Percentiles rank a stretch among this genome's conserved stretches.
Evolutionary conservation across 2,888 invertebrate genomes (phyloP).

Genomic region (Lycia hirtaria): DNA sequence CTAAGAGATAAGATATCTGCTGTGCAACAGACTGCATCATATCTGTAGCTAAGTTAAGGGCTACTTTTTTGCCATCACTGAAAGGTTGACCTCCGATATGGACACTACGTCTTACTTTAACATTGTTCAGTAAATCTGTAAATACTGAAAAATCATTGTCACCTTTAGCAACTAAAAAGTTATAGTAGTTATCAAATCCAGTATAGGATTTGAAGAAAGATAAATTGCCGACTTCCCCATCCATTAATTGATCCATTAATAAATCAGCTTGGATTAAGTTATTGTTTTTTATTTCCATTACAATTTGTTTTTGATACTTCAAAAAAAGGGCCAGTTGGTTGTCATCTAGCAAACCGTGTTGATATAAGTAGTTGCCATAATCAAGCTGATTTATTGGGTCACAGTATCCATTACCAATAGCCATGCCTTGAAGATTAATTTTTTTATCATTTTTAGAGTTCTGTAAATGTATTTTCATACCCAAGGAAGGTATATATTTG

Average conservation of each 20-base stretch:
- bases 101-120: slow-evolving; percentile 77
- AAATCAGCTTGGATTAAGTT: slow-evolving; percentile 89
- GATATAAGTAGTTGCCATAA: slow-evolving; percentile 80
- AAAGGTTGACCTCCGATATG: slow-evolving; percentile 87
- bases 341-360: slow-evolving; percentile 82
- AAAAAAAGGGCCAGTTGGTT: slow-evolving; percentile 85
- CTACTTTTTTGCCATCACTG: slow-evolving; percentile 75
- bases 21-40: slow-evolving; percentile 85
- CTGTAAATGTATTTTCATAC: slow-evolving; percentile 79
- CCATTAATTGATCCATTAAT: slow-evolving; percentile 88
- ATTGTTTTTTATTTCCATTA: slow-evolving; percentile 84
- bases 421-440: slow-evolving; percentile 83
- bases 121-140: slow-evolving; percentile 61
- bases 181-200: slow-evolving; percentile 91
- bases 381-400: slow-evolving; percentile 81
- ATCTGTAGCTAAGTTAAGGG: slow-evolving; percentile 81
- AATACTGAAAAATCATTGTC: slow-evolving; percentile 73
- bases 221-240: slow-evolving; percentile 55
- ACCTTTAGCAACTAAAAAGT: slow-evolving; percentile 85
- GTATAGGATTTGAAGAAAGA: slow-evolving; percentile 86
- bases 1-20: slow-evolving; percentile 70
- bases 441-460: slow-evolving; percentile 58
- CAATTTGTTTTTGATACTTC: slow-evolving; percentile 83
- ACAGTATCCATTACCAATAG: slow-evolving; percentile 81
- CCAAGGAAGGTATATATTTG: slow-evolving; percentile 80